Evolutionary conservation across 2,888 invertebrate species (phyloP).

Genomic region (Hypomecis punctinalis): DNA sequence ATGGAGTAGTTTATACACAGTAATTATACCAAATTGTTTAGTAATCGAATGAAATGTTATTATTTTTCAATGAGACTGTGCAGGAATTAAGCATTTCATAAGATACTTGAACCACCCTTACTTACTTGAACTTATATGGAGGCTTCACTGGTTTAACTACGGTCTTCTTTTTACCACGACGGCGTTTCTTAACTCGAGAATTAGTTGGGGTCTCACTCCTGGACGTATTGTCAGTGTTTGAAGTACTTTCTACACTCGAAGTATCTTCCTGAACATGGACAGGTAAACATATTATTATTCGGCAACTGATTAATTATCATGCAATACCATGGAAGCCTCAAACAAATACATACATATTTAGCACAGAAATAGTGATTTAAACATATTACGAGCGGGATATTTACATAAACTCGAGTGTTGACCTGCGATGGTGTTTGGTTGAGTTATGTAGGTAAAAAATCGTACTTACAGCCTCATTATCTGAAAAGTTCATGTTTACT

Average conservation of each 20-base stretch:
- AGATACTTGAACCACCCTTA: too few relatives aligned
- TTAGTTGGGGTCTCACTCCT: conserved; percentile 93
- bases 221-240: conserved; percentile 92
- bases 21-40: too few relatives aligned
- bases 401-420: neutral
- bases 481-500: conserved; percentile 73
- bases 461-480: conserved; percentile 80
- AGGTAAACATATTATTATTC: neutral
- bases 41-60: too few relatives aligned
- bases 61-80: too few relatives aligned
- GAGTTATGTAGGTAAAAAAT: neutral
- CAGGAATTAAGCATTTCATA: too few relatives aligned
- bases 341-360: neutral
- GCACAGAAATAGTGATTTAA: neutral
- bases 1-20: too few relatives aligned
- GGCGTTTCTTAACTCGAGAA: conserved; percentile 83
- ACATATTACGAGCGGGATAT: neutral
- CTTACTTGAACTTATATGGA: conserved; percentile 91
- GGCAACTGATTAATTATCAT: neutral
- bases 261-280: conserved; percentile 86
- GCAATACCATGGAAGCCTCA: neutral
- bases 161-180: conserved; percentile 85
- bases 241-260: conserved; percentile 92
- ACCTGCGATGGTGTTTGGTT: neutral
- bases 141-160: conserved; percentile 87